Evolutionary conservation across 2,113 vertebrate genomes (phyloP), one percentile per base, ranked within the genome.

Genomic region (Marmota flaviventris): DNA sequence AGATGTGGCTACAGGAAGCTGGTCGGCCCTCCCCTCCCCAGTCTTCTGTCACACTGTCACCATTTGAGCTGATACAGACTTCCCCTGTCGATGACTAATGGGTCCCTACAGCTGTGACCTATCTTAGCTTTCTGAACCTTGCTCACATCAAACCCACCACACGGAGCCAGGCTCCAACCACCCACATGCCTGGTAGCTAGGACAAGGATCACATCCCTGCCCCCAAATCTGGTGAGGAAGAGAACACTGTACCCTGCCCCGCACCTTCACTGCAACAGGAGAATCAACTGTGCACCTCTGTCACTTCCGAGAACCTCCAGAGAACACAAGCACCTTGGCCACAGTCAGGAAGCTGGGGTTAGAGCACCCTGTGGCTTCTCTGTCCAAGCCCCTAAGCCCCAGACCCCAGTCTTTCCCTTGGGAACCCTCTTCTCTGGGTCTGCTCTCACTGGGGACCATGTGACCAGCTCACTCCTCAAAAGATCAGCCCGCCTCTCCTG

Each of bases 261-360:
- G 11, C 1, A 53, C 63, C 32, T 89, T 27, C 76, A 10, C 0
- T 0, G 8, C 10, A 34, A 51, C 32, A 4, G 29, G 61, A 83
- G 29, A 12, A 56, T 11, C 20, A 39, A 25, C 25, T 8, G 0
- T 69, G 22, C 12, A 5, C 0, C 10, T 8, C 6, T 61, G 53
- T 45, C 81, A 51, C 53, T 34, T 67, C 69, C 34, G 18, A 61
- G 81, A 18, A 12, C 29, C 70, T 67, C 0, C 6, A 27, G 75
- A 91, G n/a, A 42, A 76, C 9, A 22, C 12, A n/a, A 13, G 27
- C 32, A 20, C 9, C 14, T 9, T 69, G n/a, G 22, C 45, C n/a
- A 39, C 0, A 4, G 13, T 45, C 9, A 34, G 82, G 45, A 8
- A 53, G 27, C 65, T 8, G 18, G 37, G 2, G 1, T 42, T 3